phyloP scores from a whole-genome alignment of 1,140 invertebrate species.

The Anastatus disparis region DNA sequence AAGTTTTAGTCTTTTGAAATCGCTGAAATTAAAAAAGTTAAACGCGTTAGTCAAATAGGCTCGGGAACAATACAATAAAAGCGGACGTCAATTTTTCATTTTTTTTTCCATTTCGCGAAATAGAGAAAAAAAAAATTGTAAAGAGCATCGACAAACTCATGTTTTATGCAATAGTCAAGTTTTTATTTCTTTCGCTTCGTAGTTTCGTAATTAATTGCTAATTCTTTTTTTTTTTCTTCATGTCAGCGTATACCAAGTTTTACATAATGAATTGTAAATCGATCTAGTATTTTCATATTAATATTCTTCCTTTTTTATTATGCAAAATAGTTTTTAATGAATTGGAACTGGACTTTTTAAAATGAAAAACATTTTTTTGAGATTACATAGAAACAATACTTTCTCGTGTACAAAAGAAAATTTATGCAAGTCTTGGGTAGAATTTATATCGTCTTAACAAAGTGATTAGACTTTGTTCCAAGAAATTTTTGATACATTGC shows the following conservation, averaged over 20 bases:
- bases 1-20: background rate
- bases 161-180: background rate
- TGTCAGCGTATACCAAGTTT: too few species aligned
- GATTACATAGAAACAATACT: background rate
- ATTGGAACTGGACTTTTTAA: background rate
- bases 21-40: conserved; percentile 20
- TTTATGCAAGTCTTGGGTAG: too few species aligned
- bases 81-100: conserved; percentile 7
- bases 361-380: background rate
- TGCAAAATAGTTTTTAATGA: background rate
- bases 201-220: background rate
- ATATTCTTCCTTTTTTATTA: background rate
- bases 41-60: background rate
- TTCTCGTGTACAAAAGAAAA: background rate
- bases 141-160: background rate
- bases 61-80: conserved; percentile 17
- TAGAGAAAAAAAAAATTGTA: background rate
- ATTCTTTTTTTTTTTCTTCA: background rate
- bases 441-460: background rate
- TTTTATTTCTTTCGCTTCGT: background rate
- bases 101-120: background rate
- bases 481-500: background rate
- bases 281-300: too few species aligned
- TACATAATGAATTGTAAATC: too few species aligned
- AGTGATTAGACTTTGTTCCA: background rate